Base-by-base conservation (phyloP, 2,797 vertebrate genomes). In the Ispidina lecontei region DNA sequence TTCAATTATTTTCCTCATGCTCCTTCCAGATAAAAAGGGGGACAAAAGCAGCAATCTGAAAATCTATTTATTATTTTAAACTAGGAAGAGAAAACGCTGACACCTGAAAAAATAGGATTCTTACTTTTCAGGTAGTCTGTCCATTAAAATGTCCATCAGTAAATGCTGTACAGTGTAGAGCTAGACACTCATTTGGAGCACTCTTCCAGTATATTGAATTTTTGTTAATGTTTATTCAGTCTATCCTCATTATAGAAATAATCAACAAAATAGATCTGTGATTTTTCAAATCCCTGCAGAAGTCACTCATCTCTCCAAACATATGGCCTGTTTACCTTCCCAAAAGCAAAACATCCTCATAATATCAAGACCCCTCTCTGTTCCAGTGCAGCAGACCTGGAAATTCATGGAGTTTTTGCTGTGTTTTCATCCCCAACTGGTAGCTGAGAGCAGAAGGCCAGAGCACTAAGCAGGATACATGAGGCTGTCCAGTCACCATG, bases 281-380 rank as follows among this genome's bases (percentile, higher is more conserved):
- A 52, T 86, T 79, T 89, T 90, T 89, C 64, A 86, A 86, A 92
- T 94, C 95, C 94, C 93, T 63, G 37, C 82, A 95, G 93, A 91
- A 95, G 86, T 69, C 84, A 84, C 65, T 84, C 79, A 58, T 95
- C 52, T 96, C 92, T 94, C 91, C 51, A 82, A 96, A 62, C 95
- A 96, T 96, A 96, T 96, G 96, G 90, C 92, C 84, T 92, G 49
- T 70, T 95, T 92, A 82, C 89, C 64, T 88, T 90, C 89, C 91
- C 91, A 75, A 93, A 93, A 82, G 89, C 87, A 59, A 94, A 93
- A 94, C 75, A 59, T 87, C 74, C 94, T 90, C 89, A 89, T 95
- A 93, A 90, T 41, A 94, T 62, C 46, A 84, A 96, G 91, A 93
- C 85, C 83, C 75, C 65, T 87, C 49, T 90, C 35, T 74, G 69